Evolutionary conservation across 2,888 invertebrate genomes (phyloP).

Genomic region (Mesochorus sp.): DNA sequence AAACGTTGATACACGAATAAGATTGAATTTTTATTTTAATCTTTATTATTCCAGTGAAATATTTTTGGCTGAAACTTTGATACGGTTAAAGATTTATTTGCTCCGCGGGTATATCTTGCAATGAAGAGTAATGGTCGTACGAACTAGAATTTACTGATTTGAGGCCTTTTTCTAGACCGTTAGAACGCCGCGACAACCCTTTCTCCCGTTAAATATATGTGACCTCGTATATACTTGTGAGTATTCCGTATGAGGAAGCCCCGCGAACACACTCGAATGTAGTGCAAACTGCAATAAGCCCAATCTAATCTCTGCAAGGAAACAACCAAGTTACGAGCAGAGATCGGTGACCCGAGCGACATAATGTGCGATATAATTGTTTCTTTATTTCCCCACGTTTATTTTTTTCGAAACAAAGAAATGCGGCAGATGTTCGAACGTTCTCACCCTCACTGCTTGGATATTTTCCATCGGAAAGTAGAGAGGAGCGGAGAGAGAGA

Average conservation of each 20-base stretch:
- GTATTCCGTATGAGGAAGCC: too few relatives aligned
- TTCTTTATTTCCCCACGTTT: neutral
- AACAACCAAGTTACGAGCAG: neutral
- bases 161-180: too few relatives aligned
- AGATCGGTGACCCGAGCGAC: slow-evolving; percentile 18
- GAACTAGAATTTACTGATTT: too few relatives aligned
- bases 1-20: neutral
- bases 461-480: slow-evolving; percentile 1
- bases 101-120: too few relatives aligned
- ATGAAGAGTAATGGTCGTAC: too few relatives aligned
- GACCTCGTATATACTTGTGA: neutral
- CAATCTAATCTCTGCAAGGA: neutral
- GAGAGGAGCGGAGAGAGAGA: neutral
- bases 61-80: too few relatives aligned
- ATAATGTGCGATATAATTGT: neutral
- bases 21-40: neutral
- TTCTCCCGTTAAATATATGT: too few relatives aligned
- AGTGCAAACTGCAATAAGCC: neutral
- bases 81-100: too few relatives aligned
- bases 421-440: neutral
- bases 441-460: neutral
- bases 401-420: slow-evolving; percentile 23
- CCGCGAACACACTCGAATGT: neutral
- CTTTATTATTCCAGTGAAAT: too few relatives aligned
- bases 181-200: too few relatives aligned